Base-by-base conservation (phyloP, 2,888 invertebrate genomes). In the Colletes collaris region DNA sequence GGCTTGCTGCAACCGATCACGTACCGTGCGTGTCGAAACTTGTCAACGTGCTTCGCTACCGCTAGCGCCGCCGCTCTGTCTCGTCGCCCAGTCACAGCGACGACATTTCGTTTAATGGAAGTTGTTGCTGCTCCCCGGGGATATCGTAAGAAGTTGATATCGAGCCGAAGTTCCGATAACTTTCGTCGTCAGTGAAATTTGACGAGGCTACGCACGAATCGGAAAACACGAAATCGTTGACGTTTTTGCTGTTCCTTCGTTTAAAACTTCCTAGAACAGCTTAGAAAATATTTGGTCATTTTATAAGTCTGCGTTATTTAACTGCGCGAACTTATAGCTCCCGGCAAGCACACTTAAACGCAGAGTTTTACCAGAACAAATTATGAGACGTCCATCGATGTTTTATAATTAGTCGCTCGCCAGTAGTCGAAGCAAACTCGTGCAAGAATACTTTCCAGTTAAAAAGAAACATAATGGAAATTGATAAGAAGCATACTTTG, bases 1-100 rank as follows among this genome's bases (percentile, higher is more conserved):
- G 91, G 89, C 91, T 91, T 92, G 92, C 91, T 92, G 91, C 91
- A 91, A 84, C 87, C 85, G 86, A 87, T 81, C 83, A 83, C 84
- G 87, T 86, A 49, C 13, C 46, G 68, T 8, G 44, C 56, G 76
- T 72, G 76, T 81, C 74, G 71, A 76, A 80, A 79, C 75, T 73
- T 71, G 79, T 72, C 78, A 60, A 66, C 76, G 76, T 73, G 82
- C 77, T 74, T 80, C 66, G 82, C 68, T 72, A 69, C 72, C 74
- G 82, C 81, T 70, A 79, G 49, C 50, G 49, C 59, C 56, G 40
- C 44, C 64, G 69, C 49, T 64, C 50, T 70, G n/a, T 63, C 62
- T 76, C 74, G 74, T 74, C 56, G 72, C 49, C 62, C 72, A 55
- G 65, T 55, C 59, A 40, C 70, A 37, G 53, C 71, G 65, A 46